Conservation (phyloP, 2,888 invertebrate genomes). For the Lathronympha strigana region DNA sequence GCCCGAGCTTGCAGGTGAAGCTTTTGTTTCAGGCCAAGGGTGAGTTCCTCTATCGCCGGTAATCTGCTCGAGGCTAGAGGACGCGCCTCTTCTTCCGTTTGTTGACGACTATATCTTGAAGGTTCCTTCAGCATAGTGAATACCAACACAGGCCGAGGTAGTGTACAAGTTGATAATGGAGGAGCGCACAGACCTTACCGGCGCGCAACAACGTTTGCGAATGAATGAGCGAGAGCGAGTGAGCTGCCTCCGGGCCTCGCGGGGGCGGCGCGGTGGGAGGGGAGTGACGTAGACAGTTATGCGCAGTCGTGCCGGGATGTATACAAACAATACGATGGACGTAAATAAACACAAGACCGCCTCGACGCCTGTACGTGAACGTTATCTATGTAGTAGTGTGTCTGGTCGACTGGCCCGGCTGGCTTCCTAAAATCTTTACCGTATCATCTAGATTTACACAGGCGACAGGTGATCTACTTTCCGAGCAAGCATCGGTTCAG, state of each 20-base stretch:
- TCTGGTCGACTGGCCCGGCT: slow-evolving; percentile 55
- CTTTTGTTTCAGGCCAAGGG: slow-evolving; percentile 81
- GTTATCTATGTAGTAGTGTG: slow-evolving; percentile 75
- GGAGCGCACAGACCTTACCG: slow-evolving; percentile 65
- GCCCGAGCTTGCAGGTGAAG: slow-evolving; percentile 81
- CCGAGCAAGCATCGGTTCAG: slow-evolving; percentile 15
- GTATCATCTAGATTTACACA: slow-evolving; percentile 38
- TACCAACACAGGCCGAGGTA: slow-evolving; percentile 48
- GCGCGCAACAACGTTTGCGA: slow-evolving; percentile 77
- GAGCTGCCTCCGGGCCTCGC: slow-evolving; percentile 60
- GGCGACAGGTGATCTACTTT: slow-evolving; percentile 44
- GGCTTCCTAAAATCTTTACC: slow-evolving; percentile 43
- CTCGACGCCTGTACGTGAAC: slow-evolving; percentile 67
- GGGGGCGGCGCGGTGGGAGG: slow-evolving; percentile 63
- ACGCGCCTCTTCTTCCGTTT: slow-evolving; percentile 66
- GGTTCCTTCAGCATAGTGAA: slow-evolving; percentile 79
- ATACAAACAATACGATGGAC: slow-evolving; percentile 84
- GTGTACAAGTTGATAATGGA: slow-evolving; percentile 53
- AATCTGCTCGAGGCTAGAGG: slow-evolving; percentile 70
- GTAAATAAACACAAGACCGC: slow-evolving; percentile 82
- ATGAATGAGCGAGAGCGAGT: slow-evolving; percentile 78
- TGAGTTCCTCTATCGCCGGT: slow-evolving; percentile 78
- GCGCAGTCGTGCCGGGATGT: slow-evolving; percentile 84
- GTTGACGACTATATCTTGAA: slow-evolving; percentile 68
- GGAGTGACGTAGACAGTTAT: slow-evolving; percentile 77